Base-by-base conservation (phyloP, 2,888 invertebrate genomes). In the Parasteatoda lunata region DNA sequence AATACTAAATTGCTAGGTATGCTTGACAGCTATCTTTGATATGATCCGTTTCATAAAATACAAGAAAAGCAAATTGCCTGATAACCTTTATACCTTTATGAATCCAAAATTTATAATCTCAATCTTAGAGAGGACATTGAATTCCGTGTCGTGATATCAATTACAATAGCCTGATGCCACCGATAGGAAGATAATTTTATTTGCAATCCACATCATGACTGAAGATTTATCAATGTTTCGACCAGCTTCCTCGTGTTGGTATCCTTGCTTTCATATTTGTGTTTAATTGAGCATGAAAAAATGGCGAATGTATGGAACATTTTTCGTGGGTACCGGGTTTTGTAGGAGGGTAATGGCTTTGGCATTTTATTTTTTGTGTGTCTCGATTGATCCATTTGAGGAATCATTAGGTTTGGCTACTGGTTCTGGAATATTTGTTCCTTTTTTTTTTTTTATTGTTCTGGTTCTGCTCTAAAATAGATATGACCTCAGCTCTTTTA, bases 121-220 rank as follows among this genome's bases (percentile, higher is more conserved):
- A 30, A 30, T 30, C 30, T 30, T 30, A 30, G 2, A 30, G 30
- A 30, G 30, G 30, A 30, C 30, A 30, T 30, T 30, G 30, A 30
- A 30, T 30, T 30, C 30, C 30, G 1, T 45, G 73, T 45, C 73
- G 45, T 30, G 73, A 59, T 73, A 73, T 73, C 73, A 54, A 73
- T 73, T 73, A 45, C 73, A 73, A 15, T 47, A 6, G 11, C 59
- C 59, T 59, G 59, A 59, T 59, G 59, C 9, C 30, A 30, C 30
- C n/a, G 59, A 59, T 59, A 9, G 8, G n/a, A n/a, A 59, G n/a
- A 9, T 59, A 59, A 59, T 30, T 30, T 30, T 30, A 59, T 59
- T 59, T 59, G 59, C 59, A 59, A 59, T 59, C 59, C n/a, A n/a
- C n/a, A 13, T 9, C 59, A 30, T 59, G 59, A 30, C 30, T 30